Percentiles rank a stretch among this genome's conserved stretches.
These are phyloP conservation scores for human (Homo sapiens) DNA, from an alignment of 2,113 vertebrate species.

Conservation along the genomic window DNA sequence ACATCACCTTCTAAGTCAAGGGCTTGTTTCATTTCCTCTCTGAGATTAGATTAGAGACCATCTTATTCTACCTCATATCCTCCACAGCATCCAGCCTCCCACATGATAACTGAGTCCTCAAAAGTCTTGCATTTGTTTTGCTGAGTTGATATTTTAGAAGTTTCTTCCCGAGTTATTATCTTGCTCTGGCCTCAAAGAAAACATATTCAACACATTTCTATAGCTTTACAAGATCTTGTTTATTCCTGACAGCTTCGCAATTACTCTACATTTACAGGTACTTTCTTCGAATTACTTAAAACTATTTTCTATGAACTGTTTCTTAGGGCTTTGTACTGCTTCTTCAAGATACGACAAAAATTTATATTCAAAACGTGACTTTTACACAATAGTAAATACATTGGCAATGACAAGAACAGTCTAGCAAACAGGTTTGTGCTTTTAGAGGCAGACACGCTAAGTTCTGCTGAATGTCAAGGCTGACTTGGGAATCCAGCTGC, in stretches of 20 bases:
- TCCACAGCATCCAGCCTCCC: not conserved
- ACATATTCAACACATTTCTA: conserved; percentile 17
- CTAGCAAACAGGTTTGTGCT: not conserved
- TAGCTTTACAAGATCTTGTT: not conserved
- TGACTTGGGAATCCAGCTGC: conserved; percentile 15
- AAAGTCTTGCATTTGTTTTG: not conserved
- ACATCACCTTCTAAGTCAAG: conserved; percentile 9
- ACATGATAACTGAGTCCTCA: not conserved
- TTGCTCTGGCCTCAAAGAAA: conserved; percentile 1
- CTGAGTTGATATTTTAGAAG: conserved; percentile 4
- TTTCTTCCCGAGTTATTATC: conserved; percentile 39
- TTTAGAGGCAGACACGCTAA: not conserved
- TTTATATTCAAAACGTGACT: not conserved
- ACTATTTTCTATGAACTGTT: conserved; percentile 13
- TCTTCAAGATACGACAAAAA: conserved; percentile 4
- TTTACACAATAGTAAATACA: not conserved
- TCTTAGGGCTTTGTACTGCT: not conserved
- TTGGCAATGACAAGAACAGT: not conserved
- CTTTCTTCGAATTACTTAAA: conserved; percentile 37
- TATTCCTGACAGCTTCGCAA: conserved; percentile 28
- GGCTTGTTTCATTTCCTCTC: conserved; percentile 44
- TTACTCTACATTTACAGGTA: not conserved
- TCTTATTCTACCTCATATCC: not conserved
- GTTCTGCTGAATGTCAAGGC: conserved; percentile 38
- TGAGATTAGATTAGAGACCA: not conserved